phyloP scores from a whole-genome alignment of 1,140 invertebrate species.

The Ooceraea biroi region DNA sequence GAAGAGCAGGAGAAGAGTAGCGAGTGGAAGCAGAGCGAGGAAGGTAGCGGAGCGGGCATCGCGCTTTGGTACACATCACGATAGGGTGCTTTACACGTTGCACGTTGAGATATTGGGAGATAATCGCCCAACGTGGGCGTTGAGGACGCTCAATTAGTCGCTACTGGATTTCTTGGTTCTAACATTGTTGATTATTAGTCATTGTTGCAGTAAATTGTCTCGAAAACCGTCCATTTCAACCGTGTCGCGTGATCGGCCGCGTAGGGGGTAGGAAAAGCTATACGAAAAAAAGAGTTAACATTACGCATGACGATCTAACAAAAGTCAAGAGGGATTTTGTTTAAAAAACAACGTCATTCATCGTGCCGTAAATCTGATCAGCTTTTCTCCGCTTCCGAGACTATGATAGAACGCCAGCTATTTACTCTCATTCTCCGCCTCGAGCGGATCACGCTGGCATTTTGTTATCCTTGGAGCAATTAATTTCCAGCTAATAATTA shows the following conservation, averaged over 20 bases:
- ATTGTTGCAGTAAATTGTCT: neutral
- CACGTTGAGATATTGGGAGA: slow-evolving; percentile 64
- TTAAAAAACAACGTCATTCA: slow-evolving; percentile 74
- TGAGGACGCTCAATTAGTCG: slow-evolving; percentile 5
- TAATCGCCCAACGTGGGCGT: slow-evolving; percentile 45
- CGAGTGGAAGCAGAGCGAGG: slow-evolving; percentile 62
- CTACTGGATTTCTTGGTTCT: neutral
- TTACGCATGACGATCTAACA: slow-evolving; percentile 67
- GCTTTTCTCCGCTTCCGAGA: slow-evolving; percentile 55
- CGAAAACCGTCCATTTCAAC: neutral
- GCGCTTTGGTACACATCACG: slow-evolving; percentile 57
- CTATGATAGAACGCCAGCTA: slow-evolving; percentile 57
- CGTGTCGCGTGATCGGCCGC: slow-evolving; percentile 27
- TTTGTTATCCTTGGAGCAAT: neutral
- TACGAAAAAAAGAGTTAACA: slow-evolving; percentile 71
- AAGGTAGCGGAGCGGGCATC: slow-evolving; percentile 32
- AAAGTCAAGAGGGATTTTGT: slow-evolving; percentile 72
- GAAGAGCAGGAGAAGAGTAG: slow-evolving; percentile 51
- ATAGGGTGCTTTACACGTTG: slow-evolving; percentile 41
- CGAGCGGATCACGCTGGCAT: neutral
- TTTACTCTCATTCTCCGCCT: slow-evolving; percentile 25
- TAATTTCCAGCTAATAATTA: neutral
- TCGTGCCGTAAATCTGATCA: slow-evolving; percentile 60
- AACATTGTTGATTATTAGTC: neutral
- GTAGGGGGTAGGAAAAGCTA: slow-evolving; percentile 49